Percentiles rank a stretch among this genome's conserved stretches.
phyloP scores from a whole-genome alignment of 2,113 vertebrate species.

The Mystacornis crossleyi region DNA sequence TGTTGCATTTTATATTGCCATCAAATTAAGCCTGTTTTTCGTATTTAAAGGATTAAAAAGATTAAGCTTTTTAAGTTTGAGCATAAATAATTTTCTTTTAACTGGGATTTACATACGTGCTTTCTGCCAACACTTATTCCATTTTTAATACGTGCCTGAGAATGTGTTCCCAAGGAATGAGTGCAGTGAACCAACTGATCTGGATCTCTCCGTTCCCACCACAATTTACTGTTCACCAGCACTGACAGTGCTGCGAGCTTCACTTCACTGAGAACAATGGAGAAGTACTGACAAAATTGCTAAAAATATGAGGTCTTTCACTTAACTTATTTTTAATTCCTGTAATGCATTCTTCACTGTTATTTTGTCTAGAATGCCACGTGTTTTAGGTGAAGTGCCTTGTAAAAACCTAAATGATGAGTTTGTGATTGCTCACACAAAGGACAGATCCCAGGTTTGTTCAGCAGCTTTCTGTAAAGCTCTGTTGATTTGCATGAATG shows the following conservation, averaged over 20 bases:
- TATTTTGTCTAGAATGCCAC: not conserved
- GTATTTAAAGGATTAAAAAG: not conserved
- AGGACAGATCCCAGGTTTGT: not conserved
- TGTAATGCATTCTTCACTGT: not conserved
- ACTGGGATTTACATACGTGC: not conserved
- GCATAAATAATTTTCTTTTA: not conserved
- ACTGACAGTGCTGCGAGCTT: not conserved
- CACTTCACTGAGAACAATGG: not conserved
- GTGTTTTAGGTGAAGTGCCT: not conserved
- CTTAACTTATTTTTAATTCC: not conserved
- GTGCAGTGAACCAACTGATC: not conserved
- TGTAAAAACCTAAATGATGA: not conserved
- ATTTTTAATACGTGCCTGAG: not conserved
- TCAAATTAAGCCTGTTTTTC: not conserved
- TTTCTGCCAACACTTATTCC: not conserved
- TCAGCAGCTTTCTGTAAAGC: not conserved
- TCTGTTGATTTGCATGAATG: not conserved
- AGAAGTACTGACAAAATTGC: not conserved
- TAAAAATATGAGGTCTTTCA: not conserved
- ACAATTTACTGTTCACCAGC: not conserved
- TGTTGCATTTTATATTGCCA: not conserved
- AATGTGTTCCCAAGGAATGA: not conserved
- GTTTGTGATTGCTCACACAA: not conserved
- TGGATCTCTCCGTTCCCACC: fast-evolving
- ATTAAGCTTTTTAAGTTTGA: not conserved